Base-by-base conservation (phyloP, 2,113 vertebrate species). In the Caranx melampygus region DNA sequence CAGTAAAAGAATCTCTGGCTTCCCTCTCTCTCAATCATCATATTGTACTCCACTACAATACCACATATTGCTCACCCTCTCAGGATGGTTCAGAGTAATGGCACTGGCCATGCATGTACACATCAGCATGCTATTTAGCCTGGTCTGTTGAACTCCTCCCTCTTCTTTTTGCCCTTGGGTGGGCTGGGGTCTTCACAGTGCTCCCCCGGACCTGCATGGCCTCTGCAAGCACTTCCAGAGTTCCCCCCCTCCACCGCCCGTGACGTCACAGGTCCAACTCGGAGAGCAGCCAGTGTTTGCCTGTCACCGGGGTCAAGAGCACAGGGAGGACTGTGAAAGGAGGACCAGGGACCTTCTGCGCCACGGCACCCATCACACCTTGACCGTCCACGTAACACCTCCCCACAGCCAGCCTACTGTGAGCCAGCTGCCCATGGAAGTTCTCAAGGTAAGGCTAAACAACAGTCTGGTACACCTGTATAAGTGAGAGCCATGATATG, bases 261-360 rank as follows among this genome's bases (percentile, higher is more conserved):
- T 96, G 95, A 96, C 96, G 90, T 97, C 95, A 95, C 95, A 94
- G 81, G 95, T 96, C 92, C 92, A 92, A 92, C 95, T 96, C 94
- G 90, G 92, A 85, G 94, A 96, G 92, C 95, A 96, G 92, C 93
- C 95, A 91, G 94, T 94, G 95, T 94, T 94, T 93, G 95, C 95
- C 92, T 94, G 95, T 93, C 93, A 92, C 89, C 94, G 93, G 94
- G 96, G 96, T 91, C 96, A 95, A 89, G 95, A 96, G 90, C 93
- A 93, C 92, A 94, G 94, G 88, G 93, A 95, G 87, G 94, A 95
- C 93, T 89, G 95, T 72, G 94, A 95, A 57, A 94, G 94, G 88
- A 95, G 93, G 91, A 96, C 94, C 91, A 87, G 94, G 90, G 88
- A 96, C 59, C 69, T 59, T 79, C 60, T 58, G 51, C 62, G 51